These are phyloP conservation scores for Isichthys henryi DNA, from an alignment of 2,113 vertebrate genomes.

Conservation along the genomic window DNA sequence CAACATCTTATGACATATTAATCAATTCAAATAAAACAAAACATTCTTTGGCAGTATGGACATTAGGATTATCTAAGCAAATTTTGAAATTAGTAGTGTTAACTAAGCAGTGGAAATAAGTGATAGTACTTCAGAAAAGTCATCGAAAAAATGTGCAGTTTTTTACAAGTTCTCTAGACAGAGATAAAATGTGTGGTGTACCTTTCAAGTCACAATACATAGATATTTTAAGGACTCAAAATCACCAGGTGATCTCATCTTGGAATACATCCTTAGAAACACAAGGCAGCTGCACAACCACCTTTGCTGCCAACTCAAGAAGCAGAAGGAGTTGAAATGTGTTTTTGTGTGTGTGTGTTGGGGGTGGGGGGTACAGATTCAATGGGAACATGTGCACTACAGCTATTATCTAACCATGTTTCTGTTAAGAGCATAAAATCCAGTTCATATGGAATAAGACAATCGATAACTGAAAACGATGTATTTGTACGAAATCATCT, in stretches of 20 bases:
- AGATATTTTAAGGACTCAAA: neutral
- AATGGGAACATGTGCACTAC: neutral
- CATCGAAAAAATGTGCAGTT: neutral
- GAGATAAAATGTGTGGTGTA: neutral
- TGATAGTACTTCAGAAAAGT: neutral
- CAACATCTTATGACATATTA: neutral
- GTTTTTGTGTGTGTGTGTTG: neutral
- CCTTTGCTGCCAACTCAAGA: neutral
- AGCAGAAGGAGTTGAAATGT: neutral
- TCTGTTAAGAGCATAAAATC: neutral
- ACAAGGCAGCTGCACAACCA: neutral
- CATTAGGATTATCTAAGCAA: neutral
- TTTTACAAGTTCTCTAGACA: neutral
- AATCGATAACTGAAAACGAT: neutral
- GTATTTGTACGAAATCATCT: neutral
- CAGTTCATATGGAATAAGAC: neutral
- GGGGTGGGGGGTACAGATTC: neutral
- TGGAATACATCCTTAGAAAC: neutral
- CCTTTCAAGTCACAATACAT: neutral
- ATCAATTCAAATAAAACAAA: neutral
- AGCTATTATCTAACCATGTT: neutral
- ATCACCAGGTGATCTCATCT: neutral
- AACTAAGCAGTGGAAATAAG: neutral
- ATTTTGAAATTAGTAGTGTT: neutral
- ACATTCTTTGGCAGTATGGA: neutral